These are phyloP conservation scores for Crotalus horridus DNA, from an alignment of 2,113 vertebrate genomes.

Conservation along the genomic window DNA sequence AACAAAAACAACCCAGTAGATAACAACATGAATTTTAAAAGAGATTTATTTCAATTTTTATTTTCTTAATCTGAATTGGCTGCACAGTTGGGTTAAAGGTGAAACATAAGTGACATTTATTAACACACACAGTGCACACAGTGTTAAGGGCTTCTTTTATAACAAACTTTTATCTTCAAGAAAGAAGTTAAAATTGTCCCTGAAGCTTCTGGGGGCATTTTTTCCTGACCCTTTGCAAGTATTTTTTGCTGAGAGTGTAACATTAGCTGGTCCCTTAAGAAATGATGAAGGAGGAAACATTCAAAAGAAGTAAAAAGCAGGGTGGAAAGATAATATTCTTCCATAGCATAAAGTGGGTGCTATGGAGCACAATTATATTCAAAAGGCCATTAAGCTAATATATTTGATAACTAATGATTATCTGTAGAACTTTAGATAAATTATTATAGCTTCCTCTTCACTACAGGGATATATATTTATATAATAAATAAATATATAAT, in stretches of 20 bases:
- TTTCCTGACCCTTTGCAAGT: constrained; percentile 9
- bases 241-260: constrained; percentile 5
- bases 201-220: constrained; percentile 9
- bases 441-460: neutral
- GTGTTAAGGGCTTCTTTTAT: neutral
- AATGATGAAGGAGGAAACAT: fast-evolving
- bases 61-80: constrained; percentile 1
- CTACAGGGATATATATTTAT: neutral
- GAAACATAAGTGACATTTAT: neutral
- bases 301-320: constrained; percentile 11
- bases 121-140: neutral
- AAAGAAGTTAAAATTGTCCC: constrained; percentile 1
- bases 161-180: constrained; percentile 1
- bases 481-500: neutral
- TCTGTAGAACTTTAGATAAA: neutral
- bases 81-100: constrained; percentile 23
- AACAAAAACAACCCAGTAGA: neutral
- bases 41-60: neutral
- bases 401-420: neutral
- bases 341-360: neutral
- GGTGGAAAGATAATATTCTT: neutral
- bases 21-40: neutral
- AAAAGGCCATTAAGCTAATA: neutral
- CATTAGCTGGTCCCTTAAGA: constrained; percentile 10
- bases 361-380: neutral